phyloP scores from a whole-genome alignment of 2,888 invertebrate genomes.

The Griposia aprilina region DNA sequence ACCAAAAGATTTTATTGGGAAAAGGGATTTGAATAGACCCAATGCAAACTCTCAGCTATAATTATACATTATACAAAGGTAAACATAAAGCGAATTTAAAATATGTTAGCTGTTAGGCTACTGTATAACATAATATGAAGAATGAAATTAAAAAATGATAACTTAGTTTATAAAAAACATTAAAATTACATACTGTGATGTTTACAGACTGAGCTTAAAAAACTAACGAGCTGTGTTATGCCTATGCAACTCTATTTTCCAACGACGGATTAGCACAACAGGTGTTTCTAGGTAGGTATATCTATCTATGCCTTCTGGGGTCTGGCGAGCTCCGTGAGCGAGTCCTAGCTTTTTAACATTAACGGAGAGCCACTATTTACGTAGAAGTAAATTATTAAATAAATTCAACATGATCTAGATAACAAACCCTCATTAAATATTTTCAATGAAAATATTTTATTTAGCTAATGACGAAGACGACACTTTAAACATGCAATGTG shows the following conservation, averaged over 20 bases:
- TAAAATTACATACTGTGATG: slow-evolving; percentile 64
- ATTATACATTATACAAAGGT: slow-evolving; percentile 41
- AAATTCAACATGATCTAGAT: slow-evolving; percentile 73
- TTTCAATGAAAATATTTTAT: slow-evolving; percentile 72
- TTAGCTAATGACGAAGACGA: slow-evolving; percentile 75
- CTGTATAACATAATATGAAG: slow-evolving; percentile 60
- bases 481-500: slow-evolving; percentile 84
- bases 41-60: slow-evolving; percentile 57
- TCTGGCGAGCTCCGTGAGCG: slow-evolving; percentile 42
- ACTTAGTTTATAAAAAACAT: slow-evolving; percentile 55
- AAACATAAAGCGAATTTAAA: slow-evolving; percentile 63
- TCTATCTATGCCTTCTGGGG: slow-evolving; percentile 52
- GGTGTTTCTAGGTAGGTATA: slow-evolving; percentile 50
- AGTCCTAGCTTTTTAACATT: slow-evolving; percentile 59
- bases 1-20: slow-evolving; percentile 38
- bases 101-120: slow-evolving; percentile 64
- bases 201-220: slow-evolving; percentile 45
- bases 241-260: slow-evolving; percentile 48
- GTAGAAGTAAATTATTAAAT: slow-evolving; percentile 70
- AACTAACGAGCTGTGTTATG: slow-evolving; percentile 53
- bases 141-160: slow-evolving; percentile 61
- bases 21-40: slow-evolving; percentile 52
- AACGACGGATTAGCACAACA: slow-evolving; percentile 51
- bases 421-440: slow-evolving; percentile 74
- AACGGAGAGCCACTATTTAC: slow-evolving; percentile 71